Conservation (phyloP, 1,140 invertebrate species). For the Piezodorus guildinii region DNA sequence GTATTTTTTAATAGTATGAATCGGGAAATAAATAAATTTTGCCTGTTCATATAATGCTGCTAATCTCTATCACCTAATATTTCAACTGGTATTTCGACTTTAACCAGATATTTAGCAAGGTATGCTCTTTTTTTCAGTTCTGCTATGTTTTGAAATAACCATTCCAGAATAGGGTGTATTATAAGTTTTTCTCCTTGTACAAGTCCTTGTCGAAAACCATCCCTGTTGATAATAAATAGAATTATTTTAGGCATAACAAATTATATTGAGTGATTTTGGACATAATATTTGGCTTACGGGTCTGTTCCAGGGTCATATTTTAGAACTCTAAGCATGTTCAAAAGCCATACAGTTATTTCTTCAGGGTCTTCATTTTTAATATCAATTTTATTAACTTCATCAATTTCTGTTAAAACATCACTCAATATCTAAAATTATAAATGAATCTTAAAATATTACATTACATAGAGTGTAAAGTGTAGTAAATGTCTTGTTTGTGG, state of each 20-base stretch:
- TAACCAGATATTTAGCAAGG: slow-evolving; percentile 59
- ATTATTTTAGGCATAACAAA: background rate
- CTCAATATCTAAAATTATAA: slow-evolving; percentile 41
- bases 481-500: slow-evolving; percentile 33
- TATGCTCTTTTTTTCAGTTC: slow-evolving; percentile 71
- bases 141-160: slow-evolving; percentile 58
- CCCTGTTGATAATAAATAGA: slow-evolving; percentile 27
- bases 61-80: slow-evolving; percentile 64
- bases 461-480: background rate
- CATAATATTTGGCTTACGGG: slow-evolving; percentile 19
- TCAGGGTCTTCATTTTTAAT: slow-evolving; percentile 49
- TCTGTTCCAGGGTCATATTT: slow-evolving; percentile 56
- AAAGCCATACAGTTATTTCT: slow-evolving; percentile 47
- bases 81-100: slow-evolving; percentile 70
- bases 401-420: slow-evolving; percentile 54
- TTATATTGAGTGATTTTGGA: background rate
- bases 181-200: slow-evolving; percentile 60
- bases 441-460: background rate
- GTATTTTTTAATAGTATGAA: background rate
- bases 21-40: slow-evolving; percentile 17
- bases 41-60: slow-evolving; percentile 55
- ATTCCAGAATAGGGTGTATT: slow-evolving; percentile 65
- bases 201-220: slow-evolving; percentile 52
- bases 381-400: slow-evolving; percentile 46
- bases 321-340: slow-evolving; percentile 48